These are phyloP conservation scores for Brachionus calyciflorus DNA, from an alignment of 1,140 invertebrate species.

Conservation along the genomic window DNA sequence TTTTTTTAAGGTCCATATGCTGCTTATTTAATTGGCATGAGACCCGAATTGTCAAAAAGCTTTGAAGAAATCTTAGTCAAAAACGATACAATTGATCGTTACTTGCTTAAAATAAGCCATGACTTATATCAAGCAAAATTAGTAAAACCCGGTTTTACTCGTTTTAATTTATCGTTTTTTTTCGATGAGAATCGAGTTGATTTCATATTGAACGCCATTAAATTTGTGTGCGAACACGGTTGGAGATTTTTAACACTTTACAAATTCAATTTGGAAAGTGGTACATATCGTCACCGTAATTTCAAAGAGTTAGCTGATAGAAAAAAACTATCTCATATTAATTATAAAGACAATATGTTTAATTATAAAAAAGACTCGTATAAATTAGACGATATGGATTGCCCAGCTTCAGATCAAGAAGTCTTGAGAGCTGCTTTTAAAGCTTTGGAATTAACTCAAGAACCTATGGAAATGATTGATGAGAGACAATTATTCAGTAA, in stretches of 20 bases:
- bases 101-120: constrained; percentile 3
- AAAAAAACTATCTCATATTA: constrained; percentile 32
- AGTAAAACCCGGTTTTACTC: constrained; percentile 74
- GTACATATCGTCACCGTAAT: constrained; percentile 78
- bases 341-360: constrained; percentile 23
- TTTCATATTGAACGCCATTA: constrained; percentile 78
- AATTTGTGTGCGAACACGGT: constrained; percentile 79
- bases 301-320: constrained; percentile 6
- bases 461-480: neutral
- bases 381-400: neutral
- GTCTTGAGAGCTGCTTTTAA: constrained; percentile 26
- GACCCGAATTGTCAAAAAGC: neutral
- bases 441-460: constrained; percentile 21
- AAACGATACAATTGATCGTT: constrained; percentile 1
- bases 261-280: constrained; percentile 76
- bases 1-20: neutral
- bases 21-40: constrained; percentile 4
- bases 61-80: constrained; percentile 42
- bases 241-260: constrained; percentile 86
- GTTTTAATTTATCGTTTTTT: constrained; percentile 80
- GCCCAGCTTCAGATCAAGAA: constrained; percentile 27
- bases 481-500: constrained; percentile 36
- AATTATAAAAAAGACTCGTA: constrained; percentile 11
- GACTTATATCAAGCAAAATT: constrained; percentile 1
- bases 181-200: constrained; percentile 73